Evolutionary conservation across 2,888 invertebrate genomes (phyloP).

Genomic region (Brachyptera putata): DNA sequence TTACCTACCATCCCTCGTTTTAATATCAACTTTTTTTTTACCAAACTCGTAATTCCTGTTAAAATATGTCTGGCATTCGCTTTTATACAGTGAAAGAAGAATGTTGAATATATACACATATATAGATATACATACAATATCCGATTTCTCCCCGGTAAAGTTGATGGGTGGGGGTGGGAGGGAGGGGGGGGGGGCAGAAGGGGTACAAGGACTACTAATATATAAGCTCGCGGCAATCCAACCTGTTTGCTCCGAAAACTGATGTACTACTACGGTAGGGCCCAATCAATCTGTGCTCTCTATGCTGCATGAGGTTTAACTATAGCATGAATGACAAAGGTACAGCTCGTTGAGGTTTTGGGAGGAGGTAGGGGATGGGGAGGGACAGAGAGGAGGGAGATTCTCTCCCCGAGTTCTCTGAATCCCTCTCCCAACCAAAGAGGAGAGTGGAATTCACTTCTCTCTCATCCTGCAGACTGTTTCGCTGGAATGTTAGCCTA

Average conservation of each 20-base stretch:
- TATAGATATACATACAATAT: too few species aligned
- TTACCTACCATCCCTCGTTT: slow-evolving; percentile 32
- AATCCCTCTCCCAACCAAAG: slow-evolving; percentile 43
- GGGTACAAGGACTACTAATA: not conserved
- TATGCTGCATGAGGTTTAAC: slow-evolving; percentile 30
- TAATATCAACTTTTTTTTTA: slow-evolving; percentile 35
- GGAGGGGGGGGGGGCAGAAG: not conserved
- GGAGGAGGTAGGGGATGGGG: too few species aligned
- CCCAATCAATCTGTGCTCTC: slow-evolving; percentile 29
- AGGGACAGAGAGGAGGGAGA: too few species aligned
- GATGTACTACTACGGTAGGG: slow-evolving; percentile 20
- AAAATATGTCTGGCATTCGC: slow-evolving; percentile 37
- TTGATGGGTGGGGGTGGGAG: slow-evolving; percentile 6
- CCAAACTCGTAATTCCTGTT: slow-evolving; percentile 36
- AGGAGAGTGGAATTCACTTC: not conserved
- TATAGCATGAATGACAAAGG: slow-evolving; percentile 32
- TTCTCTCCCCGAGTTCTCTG: slow-evolving; percentile 31
- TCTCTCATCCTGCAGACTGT: not conserved
- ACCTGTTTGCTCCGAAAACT: not conserved
- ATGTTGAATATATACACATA: slow-evolving; percentile 30
- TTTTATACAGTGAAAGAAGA: slow-evolving; percentile 36
- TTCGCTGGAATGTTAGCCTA: slow-evolving; percentile 5
- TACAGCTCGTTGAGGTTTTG: not conserved
- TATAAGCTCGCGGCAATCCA: not conserved
- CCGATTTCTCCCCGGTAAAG: slow-evolving; percentile 34